A percentile compares a stretch with the other conserved stretches of the same genome.
Conservation (phyloP, 2,888 invertebrate genomes). For the Lacanobia wlatinum region DNA sequence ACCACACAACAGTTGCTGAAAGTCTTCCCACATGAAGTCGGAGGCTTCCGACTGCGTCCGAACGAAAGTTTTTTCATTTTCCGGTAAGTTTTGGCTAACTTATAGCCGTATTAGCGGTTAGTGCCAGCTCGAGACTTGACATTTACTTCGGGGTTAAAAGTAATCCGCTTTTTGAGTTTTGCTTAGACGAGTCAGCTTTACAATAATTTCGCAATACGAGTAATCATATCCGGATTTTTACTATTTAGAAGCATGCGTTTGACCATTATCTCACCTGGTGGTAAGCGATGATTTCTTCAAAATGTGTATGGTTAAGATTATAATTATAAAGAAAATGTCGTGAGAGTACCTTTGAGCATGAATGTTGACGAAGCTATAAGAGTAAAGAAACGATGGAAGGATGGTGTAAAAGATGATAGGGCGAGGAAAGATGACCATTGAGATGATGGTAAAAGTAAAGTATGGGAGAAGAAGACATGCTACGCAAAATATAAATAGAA, state of each 20-base stretch:
- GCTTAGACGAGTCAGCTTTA: too few species aligned
- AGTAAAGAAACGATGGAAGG: not conserved
- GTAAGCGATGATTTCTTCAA: too few species aligned
- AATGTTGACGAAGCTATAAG: not conserved
- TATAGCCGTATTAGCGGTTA: conserved; percentile 22
- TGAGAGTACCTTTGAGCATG: not conserved
- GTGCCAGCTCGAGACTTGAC: conserved; percentile 8
- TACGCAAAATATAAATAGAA: too few species aligned
- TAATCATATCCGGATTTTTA: too few species aligned
- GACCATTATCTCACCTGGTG: too few species aligned
- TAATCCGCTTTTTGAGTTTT: not conserved
- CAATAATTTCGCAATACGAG: too few species aligned
- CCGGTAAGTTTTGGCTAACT: conserved; percentile 21
- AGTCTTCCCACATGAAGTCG: conserved; percentile 15
- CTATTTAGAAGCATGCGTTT: too few species aligned
- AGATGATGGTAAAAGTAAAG: too few species aligned
- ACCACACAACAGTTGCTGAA: not conserved
- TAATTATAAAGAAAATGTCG: not conserved
- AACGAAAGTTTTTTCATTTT: conserved; percentile 53
- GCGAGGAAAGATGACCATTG: too few species aligned
- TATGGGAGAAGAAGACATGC: too few species aligned
- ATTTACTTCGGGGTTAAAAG: not conserved
- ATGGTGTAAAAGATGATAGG: not conserved
- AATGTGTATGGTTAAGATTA: too few species aligned
- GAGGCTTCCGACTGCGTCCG: not conserved